Evolutionary conservation across 2,888 invertebrate genomes (phyloP).

Genomic region (Tipula unca): DNA sequence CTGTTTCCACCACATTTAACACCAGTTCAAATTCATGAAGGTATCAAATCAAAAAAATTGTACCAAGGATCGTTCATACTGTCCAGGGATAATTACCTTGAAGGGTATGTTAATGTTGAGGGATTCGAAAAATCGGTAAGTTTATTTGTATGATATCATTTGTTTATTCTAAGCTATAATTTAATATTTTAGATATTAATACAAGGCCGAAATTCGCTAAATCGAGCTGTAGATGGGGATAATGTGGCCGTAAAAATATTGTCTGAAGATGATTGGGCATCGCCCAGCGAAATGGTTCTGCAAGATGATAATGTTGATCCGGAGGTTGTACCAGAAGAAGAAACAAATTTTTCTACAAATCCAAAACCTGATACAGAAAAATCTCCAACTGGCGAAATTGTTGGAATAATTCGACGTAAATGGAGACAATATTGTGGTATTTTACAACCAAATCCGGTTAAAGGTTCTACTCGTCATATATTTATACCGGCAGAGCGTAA

Average conservation of each 20-base stretch:
- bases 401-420: constrained; percentile 93
- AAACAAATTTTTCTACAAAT: constrained; percentile 40
- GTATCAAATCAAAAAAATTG: constrained; percentile 66
- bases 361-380: constrained; percentile 39
- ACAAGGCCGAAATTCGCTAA: constrained; percentile 78
- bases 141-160: constrained; percentile 26
- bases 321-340: constrained; percentile 58
- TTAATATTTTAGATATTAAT: constrained; percentile 55
- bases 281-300: constrained; percentile 76
- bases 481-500: constrained; percentile 92
- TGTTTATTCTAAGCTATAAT: constrained; percentile 22
- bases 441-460: constrained; percentile 65
- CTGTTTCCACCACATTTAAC: constrained; percentile 80
- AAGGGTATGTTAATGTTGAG: constrained; percentile 78
- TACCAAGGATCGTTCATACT: constrained; percentile 77
- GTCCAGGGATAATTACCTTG: constrained; percentile 88
- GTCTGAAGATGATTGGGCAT: constrained; percentile 82
- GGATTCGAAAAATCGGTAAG: constrained; percentile 70
- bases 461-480: constrained; percentile 66
- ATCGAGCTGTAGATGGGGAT: constrained; percentile 92
- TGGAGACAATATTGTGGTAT: constrained; percentile 99
- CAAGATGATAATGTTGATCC: constrained; percentile 64
- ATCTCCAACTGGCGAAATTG: constrained; percentile 65
- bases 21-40: constrained; percentile 64
- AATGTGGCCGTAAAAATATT: constrained; percentile 84